Percentiles rank a stretch among this genome's conserved stretches.
phyloP scores from a whole-genome alignment of 2,888 invertebrate species.

The Ennomos erosarius region DNA sequence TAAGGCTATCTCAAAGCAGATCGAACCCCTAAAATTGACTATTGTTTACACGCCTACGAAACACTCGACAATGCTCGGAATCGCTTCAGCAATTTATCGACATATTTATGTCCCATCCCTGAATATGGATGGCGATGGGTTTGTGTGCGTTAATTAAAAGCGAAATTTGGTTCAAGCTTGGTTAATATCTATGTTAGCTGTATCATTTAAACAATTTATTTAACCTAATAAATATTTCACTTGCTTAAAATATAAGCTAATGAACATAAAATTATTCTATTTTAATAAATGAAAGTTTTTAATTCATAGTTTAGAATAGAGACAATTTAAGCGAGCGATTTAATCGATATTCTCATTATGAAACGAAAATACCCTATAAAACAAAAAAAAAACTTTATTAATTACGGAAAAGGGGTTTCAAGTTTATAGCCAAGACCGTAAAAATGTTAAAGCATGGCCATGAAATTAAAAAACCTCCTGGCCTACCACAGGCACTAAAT shows the following conservation, averaged over 20 bases:
- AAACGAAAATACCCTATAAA: slow-evolving; percentile 7
- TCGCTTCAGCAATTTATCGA: slow-evolving; percentile 46
- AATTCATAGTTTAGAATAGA: too few species aligned
- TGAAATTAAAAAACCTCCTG: slow-evolving; percentile 18
- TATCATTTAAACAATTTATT: slow-evolving; percentile 10
- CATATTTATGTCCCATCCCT: slow-evolving; percentile 44
- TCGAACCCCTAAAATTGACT: slow-evolving; percentile 64
- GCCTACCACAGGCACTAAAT: slow-evolving; percentile 14
- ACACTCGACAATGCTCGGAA: slow-evolving; percentile 47
- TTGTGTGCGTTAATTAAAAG: slow-evolving; percentile 33
- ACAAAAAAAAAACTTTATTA: slow-evolving; percentile 26
- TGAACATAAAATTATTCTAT: too few species aligned
- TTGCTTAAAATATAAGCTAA: too few species aligned
- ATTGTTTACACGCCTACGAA: slow-evolving; percentile 58
- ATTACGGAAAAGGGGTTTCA: slow-evolving; percentile 23
- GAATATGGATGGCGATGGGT: slow-evolving; percentile 25
- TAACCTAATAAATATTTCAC: too few species aligned
- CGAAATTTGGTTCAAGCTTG: slow-evolving; percentile 26
- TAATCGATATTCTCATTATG: too few species aligned
- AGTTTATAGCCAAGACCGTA: slow-evolving; percentile 23
- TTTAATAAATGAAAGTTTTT: too few species aligned
- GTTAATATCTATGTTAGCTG: slow-evolving; percentile 19
- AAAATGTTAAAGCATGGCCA: slow-evolving; percentile 26
- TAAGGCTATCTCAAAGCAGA: slow-evolving; percentile 67
- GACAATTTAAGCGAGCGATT: too few species aligned